Percentiles rank a stretch among this genome's conserved stretches.
phyloP scores from a whole-genome alignment of 2,113 vertebrate species.

The Poicephalus meyeri region DNA sequence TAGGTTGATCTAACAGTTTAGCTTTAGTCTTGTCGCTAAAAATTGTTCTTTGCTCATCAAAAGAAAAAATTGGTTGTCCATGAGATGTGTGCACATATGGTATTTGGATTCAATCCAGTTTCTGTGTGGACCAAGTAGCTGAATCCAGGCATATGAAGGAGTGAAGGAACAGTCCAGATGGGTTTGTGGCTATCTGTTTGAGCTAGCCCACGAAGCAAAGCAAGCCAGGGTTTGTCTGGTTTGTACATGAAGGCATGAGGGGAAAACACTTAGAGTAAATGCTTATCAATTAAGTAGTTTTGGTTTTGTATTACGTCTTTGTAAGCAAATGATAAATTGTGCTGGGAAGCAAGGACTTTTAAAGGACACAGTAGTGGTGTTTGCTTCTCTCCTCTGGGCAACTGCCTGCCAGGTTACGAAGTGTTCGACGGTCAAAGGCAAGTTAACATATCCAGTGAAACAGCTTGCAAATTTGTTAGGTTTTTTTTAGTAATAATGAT shows the following conservation, averaged over 20 bases:
- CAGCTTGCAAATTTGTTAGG: not conserved
- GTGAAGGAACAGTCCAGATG: not conserved
- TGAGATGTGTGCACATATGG: rapidly evolving
- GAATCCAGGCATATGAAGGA: not conserved
- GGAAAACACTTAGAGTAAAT: not conserved
- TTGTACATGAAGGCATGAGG: not conserved
- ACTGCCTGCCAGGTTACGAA: not conserved
- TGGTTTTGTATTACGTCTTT: not conserved
- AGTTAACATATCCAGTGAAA: not conserved
- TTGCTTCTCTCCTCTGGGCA: not conserved
- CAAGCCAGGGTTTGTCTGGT: not conserved
- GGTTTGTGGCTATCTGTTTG: not conserved
- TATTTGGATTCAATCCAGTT: not conserved
- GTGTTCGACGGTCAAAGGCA: not conserved
- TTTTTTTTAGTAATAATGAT: not conserved
- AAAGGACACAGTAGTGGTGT: not conserved
- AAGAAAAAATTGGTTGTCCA: not conserved
- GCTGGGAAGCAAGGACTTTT: not conserved
- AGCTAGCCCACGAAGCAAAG: not conserved
- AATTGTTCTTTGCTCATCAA: not conserved
- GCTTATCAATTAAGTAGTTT: not conserved
- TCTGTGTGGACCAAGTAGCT: not conserved
- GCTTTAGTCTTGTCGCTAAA: not conserved
- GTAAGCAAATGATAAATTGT: not conserved
- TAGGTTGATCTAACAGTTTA: not conserved